Percentiles rank a stretch among this genome's conserved stretches.
phyloP scores from a whole-genome alignment of 2,888 invertebrate genomes.

The Tipula helvola region DNA sequence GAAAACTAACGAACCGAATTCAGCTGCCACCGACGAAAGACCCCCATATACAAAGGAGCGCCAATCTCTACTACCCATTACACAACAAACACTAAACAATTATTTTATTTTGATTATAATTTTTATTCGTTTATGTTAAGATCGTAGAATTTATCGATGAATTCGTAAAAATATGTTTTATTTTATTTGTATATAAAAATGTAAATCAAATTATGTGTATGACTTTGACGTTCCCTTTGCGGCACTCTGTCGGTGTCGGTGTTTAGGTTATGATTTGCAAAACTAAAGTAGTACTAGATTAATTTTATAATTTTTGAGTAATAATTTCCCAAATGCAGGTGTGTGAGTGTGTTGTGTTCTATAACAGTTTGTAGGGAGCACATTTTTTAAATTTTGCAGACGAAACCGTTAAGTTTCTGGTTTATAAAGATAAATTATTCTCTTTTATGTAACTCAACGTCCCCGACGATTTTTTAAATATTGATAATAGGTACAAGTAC shows the following conservation, averaged over 20 bases:
- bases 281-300: neutral
- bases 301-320: neutral
- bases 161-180: neutral
- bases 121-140: neutral
- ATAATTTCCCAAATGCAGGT: too few species aligned
- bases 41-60: slow-evolving; percentile 92
- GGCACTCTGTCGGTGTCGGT: neutral
- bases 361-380: too few species aligned
- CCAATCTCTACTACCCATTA: slow-evolving; percentile 74
- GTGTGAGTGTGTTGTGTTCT: too few species aligned
- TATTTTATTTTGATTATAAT: neutral
- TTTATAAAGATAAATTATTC: too few species aligned
- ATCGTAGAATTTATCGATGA: neutral
- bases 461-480: too few species aligned
- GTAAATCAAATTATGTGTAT: neutral
- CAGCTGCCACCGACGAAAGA: slow-evolving; percentile 82
- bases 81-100: slow-evolving; percentile 24
- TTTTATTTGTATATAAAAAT: neutral
- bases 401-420: too few species aligned
- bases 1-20: slow-evolving; percentile 59
- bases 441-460: too few species aligned
- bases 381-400: too few species aligned
- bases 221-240: neutral
- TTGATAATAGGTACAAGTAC: too few species aligned
- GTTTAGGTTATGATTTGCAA: neutral